phyloP scores from a whole-genome alignment of 2,797 vertebrate genomes.

The Salarias fasciatus region DNA sequence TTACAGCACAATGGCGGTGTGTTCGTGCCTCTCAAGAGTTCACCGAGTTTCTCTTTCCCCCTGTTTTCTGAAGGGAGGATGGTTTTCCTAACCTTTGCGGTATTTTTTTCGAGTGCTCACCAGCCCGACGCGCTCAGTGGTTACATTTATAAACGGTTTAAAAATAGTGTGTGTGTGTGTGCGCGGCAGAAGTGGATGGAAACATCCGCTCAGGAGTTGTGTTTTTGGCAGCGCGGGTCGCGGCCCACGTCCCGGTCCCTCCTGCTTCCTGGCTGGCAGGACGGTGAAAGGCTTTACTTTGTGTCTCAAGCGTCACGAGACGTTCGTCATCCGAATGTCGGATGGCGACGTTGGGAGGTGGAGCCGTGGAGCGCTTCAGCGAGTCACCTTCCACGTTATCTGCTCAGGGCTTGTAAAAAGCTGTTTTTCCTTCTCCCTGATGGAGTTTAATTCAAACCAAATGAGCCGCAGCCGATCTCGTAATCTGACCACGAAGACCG shows the following conservation, averaged over 20 bases:
- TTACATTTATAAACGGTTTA: neutral
- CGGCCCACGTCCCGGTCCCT: slow-evolving; percentile 38
- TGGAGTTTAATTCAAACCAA: slow-evolving; percentile 32
- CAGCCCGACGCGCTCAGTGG: no score
- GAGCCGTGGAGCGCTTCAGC: no score
- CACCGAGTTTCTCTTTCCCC: slow-evolving; percentile 18
- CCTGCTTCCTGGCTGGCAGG: slow-evolving; percentile 45
- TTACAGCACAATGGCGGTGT: neutral
- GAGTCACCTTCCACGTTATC: no score
- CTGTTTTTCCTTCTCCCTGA: slow-evolving; percentile 1
- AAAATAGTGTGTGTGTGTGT: slow-evolving; percentile 52
- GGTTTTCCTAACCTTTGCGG: slow-evolving; percentile 1
- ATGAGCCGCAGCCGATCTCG: slow-evolving; percentile 32
- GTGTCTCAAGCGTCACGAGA: slow-evolving; percentile 26
- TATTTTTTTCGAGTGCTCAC: no score
- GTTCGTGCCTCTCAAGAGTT: slow-evolving; percentile 11
- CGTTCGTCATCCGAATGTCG: slow-evolving; percentile 28
- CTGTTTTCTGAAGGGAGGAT: neutral
- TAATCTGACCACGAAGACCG: slow-evolving; percentile 28
- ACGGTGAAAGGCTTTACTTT: slow-evolving; percentile 50
- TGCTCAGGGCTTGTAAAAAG: neutral
- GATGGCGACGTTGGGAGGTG: neutral
- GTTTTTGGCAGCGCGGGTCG: slow-evolving; percentile 49
- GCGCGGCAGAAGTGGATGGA: slow-evolving; percentile 43
- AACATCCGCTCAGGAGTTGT: slow-evolving; percentile 36